phyloP scores from a whole-genome alignment of 2,888 invertebrate species.

The Endotricha flammealis region DNA sequence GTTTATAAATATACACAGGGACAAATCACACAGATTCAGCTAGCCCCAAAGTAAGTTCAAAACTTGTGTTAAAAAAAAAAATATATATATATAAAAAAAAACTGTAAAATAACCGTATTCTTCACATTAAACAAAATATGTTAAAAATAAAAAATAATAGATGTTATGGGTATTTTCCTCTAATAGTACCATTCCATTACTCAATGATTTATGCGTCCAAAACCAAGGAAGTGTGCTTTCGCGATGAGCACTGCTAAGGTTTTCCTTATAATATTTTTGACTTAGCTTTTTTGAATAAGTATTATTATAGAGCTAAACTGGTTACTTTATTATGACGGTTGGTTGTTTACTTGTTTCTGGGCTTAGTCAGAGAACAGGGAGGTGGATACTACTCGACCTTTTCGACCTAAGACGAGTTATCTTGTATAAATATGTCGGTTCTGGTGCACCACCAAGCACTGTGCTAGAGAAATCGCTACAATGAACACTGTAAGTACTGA shows the following conservation, averaged over 20 bases:
- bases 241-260: background rate
- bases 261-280: background rate
- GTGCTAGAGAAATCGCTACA: constrained; percentile 20
- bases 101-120: too few relatives aligned
- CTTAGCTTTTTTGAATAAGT: background rate
- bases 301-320: constrained; percentile 3
- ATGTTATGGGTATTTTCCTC: too few relatives aligned
- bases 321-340: constrained; percentile 7
- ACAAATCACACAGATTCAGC: too few relatives aligned
- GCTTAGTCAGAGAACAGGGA: constrained; percentile 6
- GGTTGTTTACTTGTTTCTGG: background rate
- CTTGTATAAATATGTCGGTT: constrained; percentile 21
- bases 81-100: too few relatives aligned
- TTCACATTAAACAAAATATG: too few relatives aligned
- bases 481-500: constrained; percentile 35
- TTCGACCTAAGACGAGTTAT: constrained; percentile 16
- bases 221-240: too few relatives aligned
- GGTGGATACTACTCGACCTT: constrained; percentile 3
- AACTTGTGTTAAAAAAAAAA: too few relatives aligned
- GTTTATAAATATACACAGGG: too few relatives aligned
- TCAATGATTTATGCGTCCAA: too few relatives aligned
- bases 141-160: too few relatives aligned
- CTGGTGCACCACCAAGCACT: constrained; percentile 17
- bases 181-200: too few relatives aligned
- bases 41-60: too few relatives aligned